phyloP scores from a whole-genome alignment of 2,797 vertebrate species.

The Eidolon dupreanum region DNA sequence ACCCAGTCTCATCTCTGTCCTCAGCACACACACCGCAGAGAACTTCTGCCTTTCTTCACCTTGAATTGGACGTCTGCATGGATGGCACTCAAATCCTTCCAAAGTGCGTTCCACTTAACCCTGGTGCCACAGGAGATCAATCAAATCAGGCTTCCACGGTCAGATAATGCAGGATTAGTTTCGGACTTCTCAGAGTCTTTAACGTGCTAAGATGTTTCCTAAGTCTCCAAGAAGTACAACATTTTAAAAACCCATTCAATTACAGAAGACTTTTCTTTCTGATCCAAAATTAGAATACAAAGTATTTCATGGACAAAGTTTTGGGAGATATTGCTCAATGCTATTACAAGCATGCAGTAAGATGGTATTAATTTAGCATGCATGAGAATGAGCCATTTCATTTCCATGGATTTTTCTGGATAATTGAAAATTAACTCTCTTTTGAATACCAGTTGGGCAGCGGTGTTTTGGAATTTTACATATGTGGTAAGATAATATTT shows the following conservation, averaged over 20 bases:
- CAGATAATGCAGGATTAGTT: not conserved
- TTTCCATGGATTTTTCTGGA: not conserved
- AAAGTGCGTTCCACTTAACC: not conserved
- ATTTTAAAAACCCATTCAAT: not conserved
- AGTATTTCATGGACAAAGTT: not conserved
- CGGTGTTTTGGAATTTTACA: not conserved
- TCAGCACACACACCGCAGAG: not conserved
- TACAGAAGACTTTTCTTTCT: not conserved
- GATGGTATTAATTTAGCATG: not conserved
- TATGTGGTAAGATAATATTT: not conserved
- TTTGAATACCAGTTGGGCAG: not conserved
- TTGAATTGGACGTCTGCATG: not conserved
- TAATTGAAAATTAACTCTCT: not conserved
- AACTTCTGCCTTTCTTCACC: not conserved
- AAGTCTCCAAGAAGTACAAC: not conserved
- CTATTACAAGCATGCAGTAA: not conserved
- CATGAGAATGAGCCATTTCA: not conserved
- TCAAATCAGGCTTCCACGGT: not conserved
- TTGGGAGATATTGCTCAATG: not conserved
- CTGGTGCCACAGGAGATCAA: not conserved
- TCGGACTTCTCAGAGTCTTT: not conserved
- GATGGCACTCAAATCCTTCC: not conserved
- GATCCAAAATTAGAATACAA: not conserved
- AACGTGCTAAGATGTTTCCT: not conserved
- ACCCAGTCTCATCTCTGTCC: not conserved